Evolutionary conservation across 2,888 invertebrate genomes (phyloP), one percentile per base, ranked within the genome.

Genomic region (Cataglyphis livida): DNA sequence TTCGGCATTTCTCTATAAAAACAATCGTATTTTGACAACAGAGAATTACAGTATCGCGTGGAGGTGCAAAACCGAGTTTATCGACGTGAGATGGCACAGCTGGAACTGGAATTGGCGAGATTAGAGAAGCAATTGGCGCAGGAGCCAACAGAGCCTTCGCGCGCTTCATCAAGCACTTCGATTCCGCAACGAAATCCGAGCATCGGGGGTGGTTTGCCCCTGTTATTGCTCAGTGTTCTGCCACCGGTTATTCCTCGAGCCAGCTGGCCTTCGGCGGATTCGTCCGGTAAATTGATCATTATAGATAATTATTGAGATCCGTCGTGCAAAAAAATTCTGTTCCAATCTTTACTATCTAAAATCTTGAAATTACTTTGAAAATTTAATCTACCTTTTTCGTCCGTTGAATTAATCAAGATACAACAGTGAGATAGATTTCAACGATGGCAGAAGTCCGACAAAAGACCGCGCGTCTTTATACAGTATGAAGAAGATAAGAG

Each of bases 51-150:
- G 92, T 98, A 98, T 94, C 95, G 98, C 82, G 97, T 98, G 66
- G 98, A 98, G 94, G 98, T 98, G 75, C 98, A 98, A 95, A 98
- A 98, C 95, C 96, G 97, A 89, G 98, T 98, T 6, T 98, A 98
- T 93, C 97, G 97, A 92, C 96, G 97, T 88, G 98, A 98, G 94
- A 96, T 98, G 87, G 96, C 97, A 10, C 96, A 97, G 21, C 94
- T 98, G 68, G 98, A 98, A 93, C 96, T 96, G 70, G 98, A 98
- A 94, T 97, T 98, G 71, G 96, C 96, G 10, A 96, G 97, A 82
- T 94, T 98, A 89, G 98, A 98, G 93, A 96, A 95, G 92, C 95
- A 96, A 78, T 93, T 98, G 87, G 90, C 93, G 61, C 95, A 97
- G 9, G 96, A 97, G 84, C 96, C 96, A 0, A 91, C 93, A 48